These are phyloP conservation scores for Taurulus bubalis DNA, from an alignment of 2,113 vertebrate genomes.

Conservation along the genomic window DNA sequence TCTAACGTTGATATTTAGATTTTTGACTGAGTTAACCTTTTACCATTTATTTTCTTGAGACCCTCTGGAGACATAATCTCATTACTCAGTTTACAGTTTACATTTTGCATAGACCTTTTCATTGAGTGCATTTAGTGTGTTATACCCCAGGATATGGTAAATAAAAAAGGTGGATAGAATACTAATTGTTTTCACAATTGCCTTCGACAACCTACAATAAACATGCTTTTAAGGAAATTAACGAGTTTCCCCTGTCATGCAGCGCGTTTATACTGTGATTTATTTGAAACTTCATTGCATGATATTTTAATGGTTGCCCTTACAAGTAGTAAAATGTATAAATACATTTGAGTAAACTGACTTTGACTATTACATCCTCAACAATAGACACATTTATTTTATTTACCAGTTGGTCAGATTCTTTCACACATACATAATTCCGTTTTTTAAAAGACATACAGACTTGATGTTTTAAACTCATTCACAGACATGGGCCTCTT, in stretches of 20 bases:
- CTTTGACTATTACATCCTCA: neutral
- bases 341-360: neutral
- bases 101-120: conserved; percentile 9
- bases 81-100: conserved; percentile 16
- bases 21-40: conserved; percentile 50
- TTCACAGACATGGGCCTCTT: conserved; percentile 16
- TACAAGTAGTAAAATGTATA: neutral
- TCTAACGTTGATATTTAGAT: conserved; percentile 29
- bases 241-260: neutral
- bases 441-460: conserved; percentile 13
- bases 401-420: neutral
- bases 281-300: neutral
- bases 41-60: conserved; percentile 15
- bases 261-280: neutral
- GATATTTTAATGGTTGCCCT: neutral
- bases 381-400: neutral
- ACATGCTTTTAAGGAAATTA: neutral
- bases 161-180: conserved; percentile 9
- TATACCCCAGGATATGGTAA: neutral
- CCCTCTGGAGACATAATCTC: conserved; percentile 8
- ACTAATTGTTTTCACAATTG: neutral
- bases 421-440: neutral
- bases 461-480: conserved; percentile 1
- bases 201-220: neutral
- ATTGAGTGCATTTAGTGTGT: conserved; percentile 1